Percentiles rank a stretch among this genome's conserved stretches.
These are phyloP conservation scores for Panagrolaimus sp. DNA, from an alignment of 1,140 invertebrate genomes.

Conservation along the genomic window DNA sequence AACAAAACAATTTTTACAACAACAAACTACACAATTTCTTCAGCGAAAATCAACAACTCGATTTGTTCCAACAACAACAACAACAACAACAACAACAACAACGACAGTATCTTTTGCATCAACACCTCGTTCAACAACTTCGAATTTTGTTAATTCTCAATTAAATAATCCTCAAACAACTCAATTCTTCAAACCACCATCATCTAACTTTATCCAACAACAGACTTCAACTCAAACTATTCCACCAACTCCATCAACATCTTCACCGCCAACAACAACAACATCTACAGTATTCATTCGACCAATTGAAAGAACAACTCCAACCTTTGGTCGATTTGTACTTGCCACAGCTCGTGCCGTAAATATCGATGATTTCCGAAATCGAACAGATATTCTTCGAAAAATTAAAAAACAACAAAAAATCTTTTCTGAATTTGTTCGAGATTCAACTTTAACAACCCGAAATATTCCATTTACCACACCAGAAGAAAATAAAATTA, in stretches of 20 bases:
- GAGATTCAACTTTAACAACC: not conserved
- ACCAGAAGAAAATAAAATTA: too few relatives aligned
- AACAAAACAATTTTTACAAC: not conserved
- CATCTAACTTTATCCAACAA: not conserved
- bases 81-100: too few relatives aligned
- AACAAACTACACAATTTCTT: not conserved
- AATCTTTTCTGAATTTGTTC: not conserved
- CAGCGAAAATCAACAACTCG: too few relatives aligned
- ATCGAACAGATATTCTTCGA: not conserved
- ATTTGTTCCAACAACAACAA: not conserved
- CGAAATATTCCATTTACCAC: not conserved
- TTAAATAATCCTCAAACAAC: too few relatives aligned
- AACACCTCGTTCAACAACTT: not conserved
- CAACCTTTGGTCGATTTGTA: not conserved
- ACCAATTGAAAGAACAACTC: not conserved
- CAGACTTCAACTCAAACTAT: not conserved
- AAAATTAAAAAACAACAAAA: not conserved
- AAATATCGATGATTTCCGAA: not conserved
- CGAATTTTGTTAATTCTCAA: too few relatives aligned
- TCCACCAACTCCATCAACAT: not conserved
- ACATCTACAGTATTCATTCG: not conserved
- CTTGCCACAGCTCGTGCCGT: not conserved
- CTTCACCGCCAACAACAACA: not conserved
- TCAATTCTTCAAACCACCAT: too few relatives aligned
- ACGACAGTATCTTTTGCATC: not conserved